Base-by-base conservation (phyloP, 2,113 vertebrate species). In the Rafetus swinhoei region DNA sequence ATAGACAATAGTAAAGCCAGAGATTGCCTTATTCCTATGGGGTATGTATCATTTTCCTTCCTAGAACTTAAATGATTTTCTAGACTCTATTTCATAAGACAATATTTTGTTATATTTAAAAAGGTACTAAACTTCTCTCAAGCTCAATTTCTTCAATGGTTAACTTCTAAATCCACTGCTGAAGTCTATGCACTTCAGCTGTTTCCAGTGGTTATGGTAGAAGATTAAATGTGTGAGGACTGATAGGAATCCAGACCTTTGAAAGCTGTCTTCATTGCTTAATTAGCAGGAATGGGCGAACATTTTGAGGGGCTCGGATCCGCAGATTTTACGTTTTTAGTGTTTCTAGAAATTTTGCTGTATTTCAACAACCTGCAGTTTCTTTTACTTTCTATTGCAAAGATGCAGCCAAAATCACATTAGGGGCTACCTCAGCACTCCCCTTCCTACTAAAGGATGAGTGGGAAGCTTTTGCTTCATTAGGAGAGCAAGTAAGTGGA, bases 21-120 rank as follows among this genome's bases (percentile, higher is more conserved):
- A 77, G 99, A 99, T 35, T 99, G 99, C 88, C 95, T 99, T 80
- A 98, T 98, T 74, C 99, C 99, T 8, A 99, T 99, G 98, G 99
- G 99, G 99, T 99, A 92, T 98, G 98, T 84, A 10, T 29, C 62
- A 22, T 22, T 32, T 22, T 18, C 16, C n/a, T 50, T 69, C 55
- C 59, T 55, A 9, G n/a, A 76, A 4, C 21, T 82, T 0, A 18
- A 6, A 72, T 60, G 15, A 22, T 19, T 88, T 85, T 76, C 4
- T 57, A 35, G 57, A 74, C 92, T 93, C 56, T 50, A 2, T 60
- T n/a, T 84, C 35, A 19, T 52, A 2, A 0, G 18, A n/a, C 32
- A 53, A 24, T 2, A 1, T 1, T 19, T 7, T 27, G 13, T 65
- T 76, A 19, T 35, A 35, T 72, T 35, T 22, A 62, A 11, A 80